A percentile compares a stretch with the other conserved stretches of the same genome.
Conservation (phyloP, 2,888 invertebrate species). For the Phlogophora meticulosa region DNA sequence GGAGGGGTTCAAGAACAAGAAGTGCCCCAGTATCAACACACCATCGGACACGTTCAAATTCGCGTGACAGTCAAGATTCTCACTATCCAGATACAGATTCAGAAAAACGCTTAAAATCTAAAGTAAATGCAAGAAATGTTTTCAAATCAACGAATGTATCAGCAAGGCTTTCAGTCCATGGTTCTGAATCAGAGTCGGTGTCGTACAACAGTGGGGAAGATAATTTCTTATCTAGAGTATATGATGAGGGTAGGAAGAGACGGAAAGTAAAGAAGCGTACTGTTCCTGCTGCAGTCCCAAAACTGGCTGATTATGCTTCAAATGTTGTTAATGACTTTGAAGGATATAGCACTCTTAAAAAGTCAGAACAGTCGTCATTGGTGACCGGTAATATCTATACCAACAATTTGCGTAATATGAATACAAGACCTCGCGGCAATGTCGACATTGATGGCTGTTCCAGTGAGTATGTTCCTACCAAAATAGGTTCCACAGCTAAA, state of each 20-base stretch:
- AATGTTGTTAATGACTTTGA: conserved; percentile 71
- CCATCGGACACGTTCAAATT: conserved; percentile 78
- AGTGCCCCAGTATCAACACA: conserved; percentile 77
- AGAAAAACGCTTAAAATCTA: conserved; percentile 71
- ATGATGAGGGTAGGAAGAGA: conserved; percentile 79
- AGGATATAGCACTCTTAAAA: conserved; percentile 83
- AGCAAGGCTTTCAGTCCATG: conserved; percentile 71
- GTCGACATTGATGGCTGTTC: conserved; percentile 81
- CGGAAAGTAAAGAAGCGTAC: conserved; percentile 77
- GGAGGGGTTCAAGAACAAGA: conserved; percentile 70
- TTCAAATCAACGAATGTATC: conserved; percentile 56
- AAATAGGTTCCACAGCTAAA: conserved; percentile 83
- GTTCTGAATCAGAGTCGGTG: conserved; percentile 83
- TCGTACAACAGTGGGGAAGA: conserved; percentile 86
- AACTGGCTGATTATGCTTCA: conserved; percentile 66
- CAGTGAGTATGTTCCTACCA: conserved; percentile 88
- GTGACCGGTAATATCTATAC: conserved; percentile 86
- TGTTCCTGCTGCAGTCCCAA: conserved; percentile 59
- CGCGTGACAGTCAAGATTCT: conserved; percentile 81
- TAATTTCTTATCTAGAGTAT: conserved; percentile 85
- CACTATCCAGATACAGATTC: conserved; percentile 81
- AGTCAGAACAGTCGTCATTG: conserved; percentile 80
- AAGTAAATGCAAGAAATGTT: conserved; percentile 58
- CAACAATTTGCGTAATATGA: conserved; percentile 83
- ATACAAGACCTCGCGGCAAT: conserved; percentile 72